These are phyloP conservation scores for Aselliscus stoliczkanus DNA, from an alignment of 2,797 vertebrate genomes.

Conservation along the genomic window DNA sequence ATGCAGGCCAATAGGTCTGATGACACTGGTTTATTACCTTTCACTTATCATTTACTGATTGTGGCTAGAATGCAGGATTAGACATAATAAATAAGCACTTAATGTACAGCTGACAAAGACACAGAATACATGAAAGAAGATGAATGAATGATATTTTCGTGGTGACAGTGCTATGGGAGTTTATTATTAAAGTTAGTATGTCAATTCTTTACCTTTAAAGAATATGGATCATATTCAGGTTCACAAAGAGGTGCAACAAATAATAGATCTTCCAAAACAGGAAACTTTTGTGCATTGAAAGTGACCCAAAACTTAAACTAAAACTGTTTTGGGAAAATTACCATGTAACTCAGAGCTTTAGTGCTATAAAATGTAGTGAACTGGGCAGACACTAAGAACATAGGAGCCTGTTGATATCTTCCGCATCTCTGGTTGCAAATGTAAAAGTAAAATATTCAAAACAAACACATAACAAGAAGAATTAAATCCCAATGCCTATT, in stretches of 20 bases:
- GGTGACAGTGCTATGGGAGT: background rate
- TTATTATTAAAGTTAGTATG: background rate
- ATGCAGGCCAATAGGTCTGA: background rate
- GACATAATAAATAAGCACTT: background rate
- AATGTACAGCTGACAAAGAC: background rate
- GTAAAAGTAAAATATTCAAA: constrained; percentile 22
- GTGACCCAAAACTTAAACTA: background rate
- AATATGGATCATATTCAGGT: background rate
- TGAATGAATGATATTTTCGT: background rate
- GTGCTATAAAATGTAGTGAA: background rate
- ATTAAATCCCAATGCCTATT: background rate
- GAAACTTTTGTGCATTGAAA: background rate
- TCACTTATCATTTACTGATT: background rate
- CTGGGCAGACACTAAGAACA: background rate
- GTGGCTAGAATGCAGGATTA: background rate
- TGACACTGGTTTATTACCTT: background rate
- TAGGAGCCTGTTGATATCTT: background rate
- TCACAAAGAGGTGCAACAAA: background rate
- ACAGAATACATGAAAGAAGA: background rate
- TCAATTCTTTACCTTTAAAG: background rate
- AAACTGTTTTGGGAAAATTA: background rate
- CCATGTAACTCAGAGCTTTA: background rate
- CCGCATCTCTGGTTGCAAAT: background rate
- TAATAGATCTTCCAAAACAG: background rate
- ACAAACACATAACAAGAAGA: background rate